phyloP scores from a whole-genome alignment of 2,888 invertebrate genomes.

The Merodon equestris region DNA sequence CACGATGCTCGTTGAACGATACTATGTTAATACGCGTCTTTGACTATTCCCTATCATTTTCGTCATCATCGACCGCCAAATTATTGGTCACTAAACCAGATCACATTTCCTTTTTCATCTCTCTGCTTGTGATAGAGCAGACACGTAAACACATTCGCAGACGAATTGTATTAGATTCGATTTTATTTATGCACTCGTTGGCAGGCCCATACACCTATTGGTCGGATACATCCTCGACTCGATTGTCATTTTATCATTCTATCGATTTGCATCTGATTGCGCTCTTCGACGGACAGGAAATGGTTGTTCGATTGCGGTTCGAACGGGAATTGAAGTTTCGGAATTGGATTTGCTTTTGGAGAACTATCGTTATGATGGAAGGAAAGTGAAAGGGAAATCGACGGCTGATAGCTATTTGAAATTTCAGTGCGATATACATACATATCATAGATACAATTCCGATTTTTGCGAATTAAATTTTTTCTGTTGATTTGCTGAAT shows the following conservation, averaged over 20 bases:
- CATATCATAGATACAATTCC: too few species aligned
- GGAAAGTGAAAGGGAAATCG: conserved; percentile 44
- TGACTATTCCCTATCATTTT: conserved; percentile 27
- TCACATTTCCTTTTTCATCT: conserved; percentile 22
- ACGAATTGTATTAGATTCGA: conserved; percentile 64
- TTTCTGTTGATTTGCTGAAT: too few species aligned
- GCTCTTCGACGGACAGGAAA: too few species aligned
- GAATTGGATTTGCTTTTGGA: not conserved
- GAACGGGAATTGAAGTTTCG: conserved; percentile 10
- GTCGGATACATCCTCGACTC: conserved; percentile 36
- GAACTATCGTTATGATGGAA: not conserved
- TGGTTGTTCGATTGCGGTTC: not conserved
- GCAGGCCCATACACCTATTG: conserved; percentile 27
- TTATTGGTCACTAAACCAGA: conserved; percentile 67
- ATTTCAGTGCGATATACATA: too few species aligned
- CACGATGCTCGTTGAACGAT: conserved; percentile 17
- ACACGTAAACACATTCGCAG: conserved; percentile 47
- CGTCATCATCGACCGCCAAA: conserved; percentile 44
- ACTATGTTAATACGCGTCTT: conserved; percentile 14
- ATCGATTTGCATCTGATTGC: too few species aligned
- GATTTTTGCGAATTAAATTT: too few species aligned
- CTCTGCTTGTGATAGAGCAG: not conserved
- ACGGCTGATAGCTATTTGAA: conserved; percentile 14
- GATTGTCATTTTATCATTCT: conserved; percentile 18
- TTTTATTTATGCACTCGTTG: conserved; percentile 63